phyloP scores from a whole-genome alignment of 2,888 invertebrate genomes.

The Empis stercorea region DNA sequence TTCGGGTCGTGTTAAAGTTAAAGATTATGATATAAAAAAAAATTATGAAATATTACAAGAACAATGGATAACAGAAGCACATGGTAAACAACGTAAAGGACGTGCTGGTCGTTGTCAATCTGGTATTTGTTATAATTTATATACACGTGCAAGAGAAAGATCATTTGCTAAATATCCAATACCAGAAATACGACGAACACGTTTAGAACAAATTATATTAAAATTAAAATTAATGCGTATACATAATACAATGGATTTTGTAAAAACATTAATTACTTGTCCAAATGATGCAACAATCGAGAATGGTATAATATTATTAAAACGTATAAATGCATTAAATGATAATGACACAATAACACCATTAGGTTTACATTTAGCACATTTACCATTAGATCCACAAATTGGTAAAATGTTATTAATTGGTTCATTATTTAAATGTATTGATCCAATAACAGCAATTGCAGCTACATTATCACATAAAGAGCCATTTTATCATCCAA shows the following conservation, averaged over 20 bases:
- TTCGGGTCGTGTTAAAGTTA: conserved; percentile 69
- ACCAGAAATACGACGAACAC: conserved; percentile 72
- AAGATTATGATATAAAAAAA: conserved; percentile 55
- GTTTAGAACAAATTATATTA: conserved; percentile 75
- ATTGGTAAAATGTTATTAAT: conserved; percentile 83
- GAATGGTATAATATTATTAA: conserved; percentile 45
- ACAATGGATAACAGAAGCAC: conserved; percentile 72
- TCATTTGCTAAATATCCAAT: conserved; percentile 51
- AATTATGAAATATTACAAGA: conserved; percentile 62
- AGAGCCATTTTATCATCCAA: conserved; percentile 64
- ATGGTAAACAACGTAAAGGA: conserved; percentile 73
- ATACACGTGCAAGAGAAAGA: conserved; percentile 51
- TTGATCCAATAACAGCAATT: conserved; percentile 76
- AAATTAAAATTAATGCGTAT: conserved; percentile 66
- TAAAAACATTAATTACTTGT: conserved; percentile 59
- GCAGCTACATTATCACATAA: conserved; percentile 80
- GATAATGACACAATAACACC: conserved; percentile 73
- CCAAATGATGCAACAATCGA: conserved; percentile 55
- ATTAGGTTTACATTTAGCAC: conserved; percentile 64
- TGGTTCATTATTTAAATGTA: conserved; percentile 74
- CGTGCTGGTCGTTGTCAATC: conserved; percentile 80
- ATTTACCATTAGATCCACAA: conserved; percentile 80
- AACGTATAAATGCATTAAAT: conserved; percentile 53
- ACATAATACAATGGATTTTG: conserved; percentile 50
- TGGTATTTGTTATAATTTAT: conserved; percentile 77